These are phyloP conservation scores for Lepidurus apus DNA, from an alignment of 1,140 invertebrate genomes.

Conservation along the genomic window DNA sequence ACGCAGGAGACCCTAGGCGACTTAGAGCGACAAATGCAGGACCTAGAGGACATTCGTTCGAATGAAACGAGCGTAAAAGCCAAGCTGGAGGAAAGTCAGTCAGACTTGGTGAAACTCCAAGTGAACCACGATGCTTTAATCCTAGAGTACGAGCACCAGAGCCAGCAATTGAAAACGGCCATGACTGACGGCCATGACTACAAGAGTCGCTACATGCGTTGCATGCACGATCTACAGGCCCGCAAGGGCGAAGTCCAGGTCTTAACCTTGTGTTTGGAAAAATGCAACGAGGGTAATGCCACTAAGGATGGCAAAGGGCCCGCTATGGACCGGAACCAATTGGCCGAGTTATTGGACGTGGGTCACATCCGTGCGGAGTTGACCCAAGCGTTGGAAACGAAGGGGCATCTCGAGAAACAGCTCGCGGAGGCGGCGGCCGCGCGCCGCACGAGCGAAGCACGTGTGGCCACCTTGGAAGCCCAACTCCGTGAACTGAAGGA, in stretches of 20 bases:
- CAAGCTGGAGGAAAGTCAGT: not conserved
- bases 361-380: slow-evolving; percentile 37
- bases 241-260: slow-evolving; percentile 27
- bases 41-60: not conserved
- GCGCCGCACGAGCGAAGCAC: not conserved
- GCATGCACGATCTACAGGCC: not conserved
- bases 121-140: not conserved
- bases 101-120: not conserved
- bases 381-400: slow-evolving; percentile 34
- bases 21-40: not conserved
- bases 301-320: not conserved
- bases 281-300: not conserved
- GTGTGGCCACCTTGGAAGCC: slow-evolving; percentile 44
- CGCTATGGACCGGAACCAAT: not conserved
- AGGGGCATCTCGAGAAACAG: slow-evolving; percentile 36
- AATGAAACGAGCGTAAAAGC: slow-evolving; percentile 5
- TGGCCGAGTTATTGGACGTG: slow-evolving; percentile 35
- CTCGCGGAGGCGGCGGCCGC: slow-evolving; percentile 35
- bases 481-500: slow-evolving; percentile 59
- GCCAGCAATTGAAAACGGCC: slow-evolving; percentile 22
- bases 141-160: not conserved
- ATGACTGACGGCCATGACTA: not conserved
- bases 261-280: not conserved
- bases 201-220: not conserved
- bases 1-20: slow-evolving; percentile 8